Evolutionary conservation across 2,888 invertebrate species (phyloP).

Genomic region (Cephonodes hylas): DNA sequence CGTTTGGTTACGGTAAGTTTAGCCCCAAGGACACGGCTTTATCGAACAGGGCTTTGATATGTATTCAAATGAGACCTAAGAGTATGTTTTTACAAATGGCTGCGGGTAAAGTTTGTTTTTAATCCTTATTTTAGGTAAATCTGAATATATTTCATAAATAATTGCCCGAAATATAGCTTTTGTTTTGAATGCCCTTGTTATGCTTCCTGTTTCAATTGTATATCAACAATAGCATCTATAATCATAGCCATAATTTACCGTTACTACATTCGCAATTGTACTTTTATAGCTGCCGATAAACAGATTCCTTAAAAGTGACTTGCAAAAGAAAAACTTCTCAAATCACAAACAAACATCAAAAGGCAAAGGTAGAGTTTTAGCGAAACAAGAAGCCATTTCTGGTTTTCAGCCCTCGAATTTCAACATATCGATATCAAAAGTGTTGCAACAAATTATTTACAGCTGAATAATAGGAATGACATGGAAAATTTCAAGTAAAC

Average conservation of each 20-base stretch:
- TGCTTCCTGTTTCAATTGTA: too few species aligned
- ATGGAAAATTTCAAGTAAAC: not conserved
- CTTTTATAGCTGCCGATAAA: not conserved
- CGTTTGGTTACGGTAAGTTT: not conserved
- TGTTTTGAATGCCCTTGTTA: too few species aligned
- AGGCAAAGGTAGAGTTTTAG: not conserved
- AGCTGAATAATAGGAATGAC: not conserved
- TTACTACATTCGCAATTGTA: not conserved
- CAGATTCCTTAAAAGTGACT: not conserved
- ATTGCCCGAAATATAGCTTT: too few species aligned
- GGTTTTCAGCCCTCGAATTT: not conserved
- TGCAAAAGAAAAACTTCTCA: not conserved
- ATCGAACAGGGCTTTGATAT: too few species aligned
- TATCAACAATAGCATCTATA: too few species aligned
- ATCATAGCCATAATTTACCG: not conserved
- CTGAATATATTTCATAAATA: too few species aligned
- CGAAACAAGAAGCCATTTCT: not conserved
- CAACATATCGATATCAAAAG: not conserved
- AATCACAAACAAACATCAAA: not conserved
- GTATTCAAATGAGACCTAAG: not conserved
- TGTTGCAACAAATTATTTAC: not conserved
- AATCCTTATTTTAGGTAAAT: too few species aligned
- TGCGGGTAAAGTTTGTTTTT: too few species aligned
- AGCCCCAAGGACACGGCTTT: not conserved
- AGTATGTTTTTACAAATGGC: not conserved